phyloP scores from a whole-genome alignment of 2,797 vertebrate genomes.

The Echiichthys vipera region DNA sequence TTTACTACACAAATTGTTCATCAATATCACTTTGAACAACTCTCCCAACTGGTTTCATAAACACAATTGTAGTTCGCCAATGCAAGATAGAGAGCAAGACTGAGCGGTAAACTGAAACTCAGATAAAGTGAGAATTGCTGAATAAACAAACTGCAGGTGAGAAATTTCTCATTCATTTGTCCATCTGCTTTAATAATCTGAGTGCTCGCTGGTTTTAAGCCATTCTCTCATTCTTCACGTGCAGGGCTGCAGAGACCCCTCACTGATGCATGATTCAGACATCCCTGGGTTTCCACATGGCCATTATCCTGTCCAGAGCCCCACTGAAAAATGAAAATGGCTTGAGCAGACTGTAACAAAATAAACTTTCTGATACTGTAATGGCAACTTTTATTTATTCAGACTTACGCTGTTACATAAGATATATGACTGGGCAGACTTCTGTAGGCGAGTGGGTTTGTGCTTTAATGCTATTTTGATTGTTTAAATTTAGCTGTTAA shows the following conservation, averaged over 20 bases:
- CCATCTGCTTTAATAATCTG: conserved; percentile 8
- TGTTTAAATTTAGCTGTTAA: conserved; percentile 29
- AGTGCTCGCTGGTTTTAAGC: not conserved
- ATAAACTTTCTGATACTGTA: conserved; percentile 28
- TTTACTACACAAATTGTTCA: too few relatives aligned
- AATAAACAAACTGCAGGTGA: conserved; percentile 21
- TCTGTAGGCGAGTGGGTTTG: not conserved
- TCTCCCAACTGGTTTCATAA: too few relatives aligned
- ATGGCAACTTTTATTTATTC: conserved; percentile 44
- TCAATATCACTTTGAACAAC: too few relatives aligned
- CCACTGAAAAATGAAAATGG: conserved; percentile 59
- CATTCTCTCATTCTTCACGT: conserved; percentile 25
- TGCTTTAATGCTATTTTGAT: not conserved
- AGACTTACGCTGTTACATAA: conserved; percentile 36
- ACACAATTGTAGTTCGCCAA: too few relatives aligned
- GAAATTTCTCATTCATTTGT: conserved; percentile 5
- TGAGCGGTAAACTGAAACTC: too few relatives aligned
- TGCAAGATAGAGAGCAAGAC: too few relatives aligned
- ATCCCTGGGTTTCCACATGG: conserved; percentile 51
- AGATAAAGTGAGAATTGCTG: too few relatives aligned
- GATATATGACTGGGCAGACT: not conserved
- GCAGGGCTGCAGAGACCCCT: conserved; percentile 38
- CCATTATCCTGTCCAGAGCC: conserved; percentile 58
- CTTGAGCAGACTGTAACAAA: conserved; percentile 53
- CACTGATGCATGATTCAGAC: conserved; percentile 51